These are phyloP conservation scores for Nomada ferruginata DNA, from an alignment of 2,888 invertebrate species.

Conservation along the genomic window DNA sequence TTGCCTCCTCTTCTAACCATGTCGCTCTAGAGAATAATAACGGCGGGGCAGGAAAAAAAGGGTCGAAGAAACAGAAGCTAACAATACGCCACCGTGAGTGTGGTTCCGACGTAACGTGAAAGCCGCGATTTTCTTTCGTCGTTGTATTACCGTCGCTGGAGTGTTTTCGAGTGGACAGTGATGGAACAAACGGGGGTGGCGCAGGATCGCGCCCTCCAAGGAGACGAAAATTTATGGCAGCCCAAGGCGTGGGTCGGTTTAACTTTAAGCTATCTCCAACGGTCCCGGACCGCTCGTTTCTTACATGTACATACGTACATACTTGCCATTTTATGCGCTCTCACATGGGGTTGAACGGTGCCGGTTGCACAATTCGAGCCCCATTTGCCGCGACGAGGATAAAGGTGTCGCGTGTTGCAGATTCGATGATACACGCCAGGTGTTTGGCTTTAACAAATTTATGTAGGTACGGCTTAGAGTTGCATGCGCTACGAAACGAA, in stretches of 20 bases:
- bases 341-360: conserved; percentile 31
- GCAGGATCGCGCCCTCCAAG: not conserved
- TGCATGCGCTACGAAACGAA: conserved; percentile 3
- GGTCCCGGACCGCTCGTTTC: conserved; percentile 30
- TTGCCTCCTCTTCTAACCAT: not conserved
- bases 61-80: conserved; percentile 1
- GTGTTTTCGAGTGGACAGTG: conserved; percentile 28
- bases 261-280: conserved; percentile 71
- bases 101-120: conserved; percentile 18
- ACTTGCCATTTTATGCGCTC: conserved; percentile 38
- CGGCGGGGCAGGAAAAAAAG: not conserved
- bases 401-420: conserved; percentile 31
- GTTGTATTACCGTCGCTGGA: conserved; percentile 24
- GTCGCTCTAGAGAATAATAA: not conserved
- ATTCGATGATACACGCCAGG: conserved; percentile 38
- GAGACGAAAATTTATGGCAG: conserved; percentile 76
- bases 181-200: conserved; percentile 1
- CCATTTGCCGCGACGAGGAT: conserved; percentile 1
- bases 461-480: conserved; percentile 35
- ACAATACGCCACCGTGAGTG: conserved; percentile 27
- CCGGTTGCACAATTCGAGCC: conserved; percentile 48
- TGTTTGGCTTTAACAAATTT: conserved; percentile 38
- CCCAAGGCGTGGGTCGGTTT: conserved; percentile 74
- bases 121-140: conserved; percentile 21
- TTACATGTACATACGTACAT: conserved; percentile 5